A percentile compares a stretch with the other conserved stretches of the same genome.
Evolutionary conservation across 2,113 vertebrate species (phyloP).

Genomic region (Australoheros scitulus): DNA sequence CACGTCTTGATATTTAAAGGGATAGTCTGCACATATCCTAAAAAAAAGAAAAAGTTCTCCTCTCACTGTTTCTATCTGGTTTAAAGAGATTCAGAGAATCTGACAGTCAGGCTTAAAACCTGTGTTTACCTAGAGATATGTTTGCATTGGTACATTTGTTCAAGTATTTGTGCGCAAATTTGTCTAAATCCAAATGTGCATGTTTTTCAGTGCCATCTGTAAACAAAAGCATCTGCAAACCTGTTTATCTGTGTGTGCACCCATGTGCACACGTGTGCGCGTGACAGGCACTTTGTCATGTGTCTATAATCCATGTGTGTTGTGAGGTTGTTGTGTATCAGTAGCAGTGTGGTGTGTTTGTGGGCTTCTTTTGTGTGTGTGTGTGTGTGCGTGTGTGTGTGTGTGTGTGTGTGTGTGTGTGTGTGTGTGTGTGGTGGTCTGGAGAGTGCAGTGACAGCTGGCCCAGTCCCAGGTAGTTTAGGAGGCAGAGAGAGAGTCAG

Average conservation of each 20-base stretch:
- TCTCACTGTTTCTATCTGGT: slow-evolving; percentile 37
- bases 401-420: slow-evolving; percentile 41
- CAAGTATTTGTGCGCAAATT: slow-evolving; percentile 75
- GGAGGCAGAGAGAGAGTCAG: slow-evolving; percentile 64
- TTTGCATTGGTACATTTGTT: slow-evolving; percentile 69
- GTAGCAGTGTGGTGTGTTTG: slow-evolving; percentile 13
- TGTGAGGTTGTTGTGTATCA: slow-evolving; percentile 52
- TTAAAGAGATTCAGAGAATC: slow-evolving; percentile 58
- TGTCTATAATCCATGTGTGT: slow-evolving; percentile 57
- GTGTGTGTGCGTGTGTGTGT: slow-evolving; percentile 45
- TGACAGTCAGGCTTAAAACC: slow-evolving; percentile 58
- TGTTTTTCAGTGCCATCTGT: slow-evolving; percentile 68
- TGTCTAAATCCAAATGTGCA: slow-evolving; percentile 75
- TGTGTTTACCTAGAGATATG: slow-evolving; percentile 67
- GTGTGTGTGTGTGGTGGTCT: slow-evolving; percentile 48
- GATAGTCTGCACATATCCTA: background rate
- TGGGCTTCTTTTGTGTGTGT: slow-evolving; percentile 26
- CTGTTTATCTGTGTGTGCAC: slow-evolving; percentile 61
- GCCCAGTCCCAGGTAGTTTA: slow-evolving; percentile 76
- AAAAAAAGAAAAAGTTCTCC: background rate
- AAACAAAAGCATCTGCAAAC: slow-evolving; percentile 78
- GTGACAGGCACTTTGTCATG: slow-evolving; percentile 40
- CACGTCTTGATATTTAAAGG: slow-evolving; percentile 41
- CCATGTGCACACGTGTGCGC: slow-evolving; percentile 1
- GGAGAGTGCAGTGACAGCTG: slow-evolving; percentile 72